These are phyloP conservation scores for Paracyclopina nana DNA, from an alignment of 1,140 invertebrate species.

Conservation along the genomic window DNA sequence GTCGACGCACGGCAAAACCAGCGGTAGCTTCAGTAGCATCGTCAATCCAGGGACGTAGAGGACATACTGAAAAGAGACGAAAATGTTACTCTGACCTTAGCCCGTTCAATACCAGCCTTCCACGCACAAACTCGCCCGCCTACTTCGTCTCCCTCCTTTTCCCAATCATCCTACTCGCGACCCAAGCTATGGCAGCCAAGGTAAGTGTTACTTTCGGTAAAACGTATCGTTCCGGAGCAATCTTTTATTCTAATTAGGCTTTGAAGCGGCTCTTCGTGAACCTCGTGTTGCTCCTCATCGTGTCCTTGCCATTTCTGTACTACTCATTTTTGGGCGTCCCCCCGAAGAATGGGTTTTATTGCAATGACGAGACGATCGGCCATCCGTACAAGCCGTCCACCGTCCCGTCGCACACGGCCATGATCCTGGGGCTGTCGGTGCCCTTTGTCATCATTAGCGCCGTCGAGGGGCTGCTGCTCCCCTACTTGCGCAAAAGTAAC, in stretches of 20 bases:
- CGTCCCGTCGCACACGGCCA: background rate
- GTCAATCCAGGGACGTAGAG: slow-evolving; percentile 20
- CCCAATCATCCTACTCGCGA: no score
- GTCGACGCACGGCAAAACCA: slow-evolving; percentile 20
- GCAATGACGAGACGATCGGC: slow-evolving; percentile 37
- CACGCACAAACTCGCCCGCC: no score
- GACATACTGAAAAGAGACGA: slow-evolving; percentile 19
- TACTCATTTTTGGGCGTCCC: slow-evolving; percentile 22
- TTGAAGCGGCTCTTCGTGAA: no score
- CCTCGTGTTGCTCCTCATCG: background rate
- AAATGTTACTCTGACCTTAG: no score
- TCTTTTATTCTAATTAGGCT: no score
- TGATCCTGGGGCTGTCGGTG: background rate
- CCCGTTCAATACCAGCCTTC: no score
- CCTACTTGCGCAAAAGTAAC: no score
- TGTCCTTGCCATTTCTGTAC: background rate
- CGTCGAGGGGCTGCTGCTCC: no score
- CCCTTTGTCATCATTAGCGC: background rate
- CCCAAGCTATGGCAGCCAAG: no score
- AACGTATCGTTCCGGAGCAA: no score
- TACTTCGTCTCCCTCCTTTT: no score
- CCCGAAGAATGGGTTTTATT: slow-evolving; percentile 37
- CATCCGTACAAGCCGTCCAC: slow-evolving; percentile 32
- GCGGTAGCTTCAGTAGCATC: slow-evolving; percentile 21
- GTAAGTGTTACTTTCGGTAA: no score